phyloP scores from a whole-genome alignment of 2,113 vertebrate genomes.

The Synodontis membranacea region DNA sequence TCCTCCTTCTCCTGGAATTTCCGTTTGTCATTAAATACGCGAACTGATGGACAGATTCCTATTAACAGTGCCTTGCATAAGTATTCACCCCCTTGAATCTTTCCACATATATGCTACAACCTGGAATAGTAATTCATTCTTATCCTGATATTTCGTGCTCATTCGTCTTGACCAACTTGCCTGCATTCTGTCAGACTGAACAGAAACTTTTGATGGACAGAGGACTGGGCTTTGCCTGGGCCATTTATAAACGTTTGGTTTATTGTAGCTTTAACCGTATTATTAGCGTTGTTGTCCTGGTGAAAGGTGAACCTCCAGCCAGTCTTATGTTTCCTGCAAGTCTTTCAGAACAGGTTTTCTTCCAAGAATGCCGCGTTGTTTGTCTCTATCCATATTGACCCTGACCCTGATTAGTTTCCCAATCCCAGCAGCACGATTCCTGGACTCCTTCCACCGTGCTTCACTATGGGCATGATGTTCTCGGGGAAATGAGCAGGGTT shows the following conservation, averaged over 20 bases:
- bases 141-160: background rate
- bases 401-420: background rate
- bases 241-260: background rate
- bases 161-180: background rate
- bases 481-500: background rate
- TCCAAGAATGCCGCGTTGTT: background rate
- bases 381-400: background rate
- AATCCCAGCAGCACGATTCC: background rate
- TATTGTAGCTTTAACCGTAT: background rate
- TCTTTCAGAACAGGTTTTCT: background rate
- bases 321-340: background rate
- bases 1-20: slow-evolving; percentile 50
- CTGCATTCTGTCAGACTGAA: background rate
- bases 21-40: background rate
- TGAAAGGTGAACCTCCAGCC: background rate
- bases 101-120: background rate
- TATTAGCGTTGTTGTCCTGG: background rate
- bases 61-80: background rate
- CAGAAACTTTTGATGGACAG: background rate
- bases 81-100: background rate
- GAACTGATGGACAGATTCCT: background rate
- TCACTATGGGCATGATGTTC: background rate
- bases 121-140: background rate
- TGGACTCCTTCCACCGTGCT: background rate
- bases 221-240: background rate